Evolutionary conservation across 2,888 invertebrate genomes (phyloP).

Genomic region (Lordiphosa andalusiaca): DNA sequence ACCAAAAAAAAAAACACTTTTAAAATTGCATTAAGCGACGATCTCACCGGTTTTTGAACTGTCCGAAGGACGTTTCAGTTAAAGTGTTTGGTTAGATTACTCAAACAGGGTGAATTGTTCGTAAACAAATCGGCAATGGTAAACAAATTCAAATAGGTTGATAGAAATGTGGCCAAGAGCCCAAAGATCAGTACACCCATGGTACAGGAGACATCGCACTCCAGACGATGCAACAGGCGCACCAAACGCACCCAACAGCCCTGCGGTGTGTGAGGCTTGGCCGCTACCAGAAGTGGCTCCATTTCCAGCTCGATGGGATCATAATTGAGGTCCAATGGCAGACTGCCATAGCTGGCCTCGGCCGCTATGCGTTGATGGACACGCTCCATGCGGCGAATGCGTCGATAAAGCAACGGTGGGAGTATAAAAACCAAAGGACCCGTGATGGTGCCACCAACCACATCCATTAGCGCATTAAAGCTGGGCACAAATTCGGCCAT

Average conservation of each 20-base stretch:
- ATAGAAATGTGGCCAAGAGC: slow-evolving; percentile 83
- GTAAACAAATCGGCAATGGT: slow-evolving; percentile 84
- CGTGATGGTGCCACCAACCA: slow-evolving; percentile 91
- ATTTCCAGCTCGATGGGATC: slow-evolving; percentile 67
- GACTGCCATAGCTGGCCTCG: slow-evolving; percentile 77
- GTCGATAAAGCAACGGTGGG: slow-evolving; percentile 90
- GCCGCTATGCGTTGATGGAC: slow-evolving; percentile 75
- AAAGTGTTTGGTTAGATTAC: slow-evolving; percentile 80
- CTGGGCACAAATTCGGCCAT: slow-evolving; percentile 91
- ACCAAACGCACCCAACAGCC: slow-evolving; percentile 59
- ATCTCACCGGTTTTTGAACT: slow-evolving; percentile 56
- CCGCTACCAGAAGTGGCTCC: slow-evolving; percentile 42
- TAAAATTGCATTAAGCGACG: slow-evolving; percentile 50
- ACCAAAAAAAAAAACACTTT: slow-evolving; percentile 44
- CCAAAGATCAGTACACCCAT: slow-evolving; percentile 84
- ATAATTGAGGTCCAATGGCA: slow-evolving; percentile 77
- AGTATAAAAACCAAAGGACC: slow-evolving; percentile 92
- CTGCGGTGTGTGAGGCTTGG: slow-evolving; percentile 34
- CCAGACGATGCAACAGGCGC: slow-evolving; percentile 59
- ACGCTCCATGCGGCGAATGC: slow-evolving; percentile 83
- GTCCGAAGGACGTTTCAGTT: slow-evolving; percentile 45
- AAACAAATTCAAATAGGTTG: slow-evolving; percentile 87
- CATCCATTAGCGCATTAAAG: slow-evolving; percentile 92
- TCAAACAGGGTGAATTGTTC: slow-evolving; percentile 87
- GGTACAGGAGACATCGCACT: slow-evolving; percentile 82